A percentile compares a stretch with the other conserved stretches of the same genome.
phyloP scores from a whole-genome alignment of 2,888 invertebrate species.

The Vannuccia rotundouncinata region DNA sequence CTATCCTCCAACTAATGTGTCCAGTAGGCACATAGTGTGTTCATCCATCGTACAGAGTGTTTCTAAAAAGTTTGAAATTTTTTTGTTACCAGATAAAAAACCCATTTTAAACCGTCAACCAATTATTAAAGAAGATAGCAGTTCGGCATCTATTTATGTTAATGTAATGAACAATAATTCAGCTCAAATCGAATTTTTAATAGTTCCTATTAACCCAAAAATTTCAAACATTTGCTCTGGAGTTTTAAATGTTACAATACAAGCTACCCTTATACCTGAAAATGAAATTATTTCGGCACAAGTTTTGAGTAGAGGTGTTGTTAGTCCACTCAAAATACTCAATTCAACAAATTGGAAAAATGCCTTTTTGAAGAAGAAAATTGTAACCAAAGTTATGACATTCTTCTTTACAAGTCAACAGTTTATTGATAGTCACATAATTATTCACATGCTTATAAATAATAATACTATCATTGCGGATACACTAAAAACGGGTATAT shows the following conservation, averaged over 20 bases:
- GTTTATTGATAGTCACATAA: not conserved
- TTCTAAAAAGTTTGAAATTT: too few relatives aligned
- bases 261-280: not conserved
- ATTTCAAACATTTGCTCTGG: slow-evolving; percentile 7
- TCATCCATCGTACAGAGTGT: too few relatives aligned
- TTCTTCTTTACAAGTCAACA: not conserved
- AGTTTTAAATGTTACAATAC: not conserved
- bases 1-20: not conserved
- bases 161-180: not conserved
- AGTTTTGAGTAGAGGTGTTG: not conserved
- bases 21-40: too few relatives aligned
- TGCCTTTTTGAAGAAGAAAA: not conserved
- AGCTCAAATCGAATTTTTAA: too few relatives aligned
- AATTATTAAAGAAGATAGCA: not conserved
- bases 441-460: not conserved
- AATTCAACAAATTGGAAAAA: not conserved
- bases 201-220: not conserved
- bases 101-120: not conserved
- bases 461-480: not conserved
- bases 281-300: not conserved
- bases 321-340: not conserved
- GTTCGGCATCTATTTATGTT: not conserved
- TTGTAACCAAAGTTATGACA: not conserved
- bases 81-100: too few relatives aligned
- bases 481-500: not conserved